Conservation (phyloP, 2,113 vertebrate species). For the Epinephelus lanceolatus region DNA sequence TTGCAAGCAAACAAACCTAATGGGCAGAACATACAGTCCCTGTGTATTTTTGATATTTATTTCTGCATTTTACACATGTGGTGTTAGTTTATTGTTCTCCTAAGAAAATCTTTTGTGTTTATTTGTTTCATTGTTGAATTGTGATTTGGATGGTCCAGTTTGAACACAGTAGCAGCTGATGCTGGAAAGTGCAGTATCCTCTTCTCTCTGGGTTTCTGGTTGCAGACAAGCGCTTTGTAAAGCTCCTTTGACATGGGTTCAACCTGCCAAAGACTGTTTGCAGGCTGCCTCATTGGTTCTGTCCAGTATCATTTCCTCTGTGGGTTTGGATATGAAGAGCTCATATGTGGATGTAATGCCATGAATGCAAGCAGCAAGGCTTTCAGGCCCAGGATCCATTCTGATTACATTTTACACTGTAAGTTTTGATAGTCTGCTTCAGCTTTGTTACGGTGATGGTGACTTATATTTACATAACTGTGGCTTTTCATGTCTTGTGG, state of each 20-base stretch:
- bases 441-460: slow-evolving; percentile 35
- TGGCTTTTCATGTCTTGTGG: slow-evolving; percentile 16
- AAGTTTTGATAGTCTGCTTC: slow-evolving; percentile 3
- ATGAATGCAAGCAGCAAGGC: slow-evolving; percentile 17
- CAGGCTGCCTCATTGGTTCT: slow-evolving; percentile 13
- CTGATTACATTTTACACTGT: slow-evolving; percentile 19
- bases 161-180: slow-evolving; percentile 1
- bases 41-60: neutral
- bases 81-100: neutral
- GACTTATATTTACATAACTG: slow-evolving; percentile 37
- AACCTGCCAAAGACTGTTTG: slow-evolving; percentile 22
- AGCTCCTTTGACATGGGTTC: slow-evolving; percentile 19
- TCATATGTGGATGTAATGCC: slow-evolving; percentile 34
- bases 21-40: too few relatives aligned
- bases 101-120: neutral
- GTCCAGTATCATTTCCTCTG: slow-evolving; percentile 28
- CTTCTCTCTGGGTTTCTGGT: neutral
- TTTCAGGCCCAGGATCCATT: slow-evolving; percentile 26
- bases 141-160: neutral
- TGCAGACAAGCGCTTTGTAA: slow-evolving; percentile 3
- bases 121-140: neutral
- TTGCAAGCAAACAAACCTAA: neutral
- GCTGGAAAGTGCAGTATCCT: neutral
- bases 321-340: slow-evolving; percentile 26
- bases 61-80: neutral